phyloP scores from a whole-genome alignment of 2,113 vertebrate genomes.

The Podarcis raffonei region DNA sequence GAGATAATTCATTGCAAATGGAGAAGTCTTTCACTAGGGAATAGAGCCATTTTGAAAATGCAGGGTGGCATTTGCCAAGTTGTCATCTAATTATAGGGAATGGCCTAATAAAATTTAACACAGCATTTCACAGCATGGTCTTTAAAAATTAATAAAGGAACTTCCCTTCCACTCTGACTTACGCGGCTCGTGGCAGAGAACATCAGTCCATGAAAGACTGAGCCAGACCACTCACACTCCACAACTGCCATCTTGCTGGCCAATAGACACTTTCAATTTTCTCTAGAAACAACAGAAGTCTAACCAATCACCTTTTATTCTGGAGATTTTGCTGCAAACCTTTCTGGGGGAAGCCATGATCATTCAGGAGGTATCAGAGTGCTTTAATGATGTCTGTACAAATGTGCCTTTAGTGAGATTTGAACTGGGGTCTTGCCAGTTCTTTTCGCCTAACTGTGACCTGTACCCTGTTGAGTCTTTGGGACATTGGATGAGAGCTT shows the following conservation, averaged over 20 bases:
- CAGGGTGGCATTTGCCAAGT: background rate
- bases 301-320: background rate
- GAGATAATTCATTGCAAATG: conserved; percentile 27
- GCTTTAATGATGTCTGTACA: too few relatives aligned
- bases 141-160: background rate
- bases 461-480: background rate
- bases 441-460: background rate
- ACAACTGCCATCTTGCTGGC: background rate
- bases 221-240: background rate
- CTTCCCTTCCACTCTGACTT: conserved; percentile 12
- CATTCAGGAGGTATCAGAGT: too few relatives aligned
- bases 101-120: conserved; percentile 18
- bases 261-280: background rate
- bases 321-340: background rate
- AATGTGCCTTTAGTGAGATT: background rate
- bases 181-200: background rate
- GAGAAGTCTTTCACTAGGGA: background rate
- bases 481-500: background rate
- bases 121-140: background rate
- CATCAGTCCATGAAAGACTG: background rate
- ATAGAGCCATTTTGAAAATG: conserved; percentile 1
- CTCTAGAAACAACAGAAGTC: background rate
- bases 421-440: background rate
- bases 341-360: too few relatives aligned
- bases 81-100: background rate